Percentiles rank a stretch among this genome's conserved stretches.
phyloP scores from a whole-genome alignment of 2,888 invertebrate species.

The Dorcus hopei region DNA sequence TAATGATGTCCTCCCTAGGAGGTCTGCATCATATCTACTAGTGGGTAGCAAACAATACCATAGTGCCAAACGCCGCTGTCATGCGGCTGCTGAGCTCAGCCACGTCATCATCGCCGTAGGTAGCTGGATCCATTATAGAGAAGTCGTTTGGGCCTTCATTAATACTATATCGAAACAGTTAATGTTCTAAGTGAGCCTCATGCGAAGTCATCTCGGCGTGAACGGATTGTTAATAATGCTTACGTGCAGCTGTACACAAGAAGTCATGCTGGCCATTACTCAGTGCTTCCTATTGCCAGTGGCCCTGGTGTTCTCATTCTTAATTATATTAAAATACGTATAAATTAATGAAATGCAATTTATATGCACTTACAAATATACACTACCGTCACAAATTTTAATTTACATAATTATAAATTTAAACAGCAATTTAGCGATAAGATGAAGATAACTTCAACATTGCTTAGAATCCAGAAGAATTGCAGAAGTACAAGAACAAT shows the following conservation, averaged over 20 bases:
- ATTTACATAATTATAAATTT: too few species aligned
- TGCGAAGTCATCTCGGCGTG: conserved; percentile 18
- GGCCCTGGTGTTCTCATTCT: too few species aligned
- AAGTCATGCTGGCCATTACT: conserved; percentile 1
- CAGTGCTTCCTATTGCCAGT: too few species aligned
- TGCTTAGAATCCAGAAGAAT: too few species aligned
- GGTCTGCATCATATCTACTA: conserved; percentile 26
- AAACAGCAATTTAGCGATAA: too few species aligned
- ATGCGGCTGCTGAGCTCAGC: conserved; percentile 14
- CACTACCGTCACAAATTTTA: too few species aligned
- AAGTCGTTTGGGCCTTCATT: conserved; percentile 30
- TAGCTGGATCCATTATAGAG: conserved; percentile 7
- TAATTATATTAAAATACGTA: too few species aligned
- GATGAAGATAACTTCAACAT: too few species aligned
- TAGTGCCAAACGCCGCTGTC: conserved; percentile 16
- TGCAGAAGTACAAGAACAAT: too few species aligned
- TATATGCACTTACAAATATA: too few species aligned
- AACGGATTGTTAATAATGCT: conserved; percentile 24
- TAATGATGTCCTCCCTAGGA: conserved; percentile 32
- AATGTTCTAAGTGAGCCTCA: conserved; percentile 22
- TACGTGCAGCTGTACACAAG: conserved; percentile 14
- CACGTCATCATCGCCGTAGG: conserved; percentile 15
- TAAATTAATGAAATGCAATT: too few species aligned
- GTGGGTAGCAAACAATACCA: conserved; percentile 7
- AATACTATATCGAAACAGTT: conserved; percentile 33